A percentile compares a stretch with the other conserved stretches of the same genome.
These are phyloP conservation scores for Sebastes itinus DNA, from an alignment of 2,797 vertebrate genomes.

Conservation along the genomic window DNA sequence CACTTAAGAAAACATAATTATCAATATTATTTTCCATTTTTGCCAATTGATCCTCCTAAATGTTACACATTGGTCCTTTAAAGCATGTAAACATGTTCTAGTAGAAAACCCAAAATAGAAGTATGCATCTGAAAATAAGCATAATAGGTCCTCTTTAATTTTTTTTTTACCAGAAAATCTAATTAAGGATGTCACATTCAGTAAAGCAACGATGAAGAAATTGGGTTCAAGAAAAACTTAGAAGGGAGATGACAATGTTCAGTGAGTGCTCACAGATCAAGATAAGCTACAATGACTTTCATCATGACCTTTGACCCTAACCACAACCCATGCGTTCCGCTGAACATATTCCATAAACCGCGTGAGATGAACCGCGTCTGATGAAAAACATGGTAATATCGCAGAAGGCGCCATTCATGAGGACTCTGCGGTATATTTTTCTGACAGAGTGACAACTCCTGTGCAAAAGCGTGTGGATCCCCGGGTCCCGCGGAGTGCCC, in stretches of 20 bases:
- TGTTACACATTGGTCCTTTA: too few relatives aligned
- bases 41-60: too few relatives aligned
- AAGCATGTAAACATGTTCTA: too few relatives aligned
- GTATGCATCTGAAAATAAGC: too few relatives aligned
- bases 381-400: slow-evolving; percentile 54
- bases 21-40: too few relatives aligned
- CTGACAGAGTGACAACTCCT: slow-evolving; percentile 73
- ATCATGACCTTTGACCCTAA: slow-evolving; percentile 47
- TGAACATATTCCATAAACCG: slow-evolving; percentile 42
- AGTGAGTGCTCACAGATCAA: slow-evolving; percentile 14
- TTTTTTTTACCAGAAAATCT: neutral
- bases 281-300: slow-evolving; percentile 23
- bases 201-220: neutral
- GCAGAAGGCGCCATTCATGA: slow-evolving; percentile 32
- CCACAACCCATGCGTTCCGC: slow-evolving; percentile 17
- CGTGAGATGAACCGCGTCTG: slow-evolving; percentile 60
- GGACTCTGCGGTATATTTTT: slow-evolving; percentile 47
- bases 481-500: slow-evolving; percentile 36
- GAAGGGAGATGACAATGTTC: slow-evolving; percentile 9
- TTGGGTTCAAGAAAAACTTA: neutral
- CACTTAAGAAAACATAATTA: too few relatives aligned
- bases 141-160: too few relatives aligned
- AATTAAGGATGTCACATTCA: neutral
- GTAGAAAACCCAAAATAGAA: too few relatives aligned
- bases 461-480: slow-evolving; percentile 51